These are phyloP conservation scores for Netelia inedita DNA, from an alignment of 2,888 invertebrate genomes.

Conservation along the genomic window DNA sequence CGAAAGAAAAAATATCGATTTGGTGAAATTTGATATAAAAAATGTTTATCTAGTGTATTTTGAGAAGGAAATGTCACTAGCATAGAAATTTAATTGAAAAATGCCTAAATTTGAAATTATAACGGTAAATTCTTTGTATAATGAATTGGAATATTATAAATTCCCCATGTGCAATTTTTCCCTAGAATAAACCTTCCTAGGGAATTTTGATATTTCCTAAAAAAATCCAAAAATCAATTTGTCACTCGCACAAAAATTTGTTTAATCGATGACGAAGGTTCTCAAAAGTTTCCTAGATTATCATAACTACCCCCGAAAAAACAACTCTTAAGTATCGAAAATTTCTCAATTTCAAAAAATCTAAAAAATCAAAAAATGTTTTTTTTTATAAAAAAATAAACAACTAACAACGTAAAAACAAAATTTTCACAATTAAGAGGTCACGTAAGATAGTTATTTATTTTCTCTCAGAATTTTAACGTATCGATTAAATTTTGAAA, in stretches of 20 bases:
- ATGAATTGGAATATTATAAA: neutral
- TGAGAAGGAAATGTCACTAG: too few relatives aligned
- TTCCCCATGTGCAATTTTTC: neutral
- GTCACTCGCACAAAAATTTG: neutral
- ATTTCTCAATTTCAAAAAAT: too few relatives aligned
- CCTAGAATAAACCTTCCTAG: neutral
- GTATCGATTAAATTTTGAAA: conserved; percentile 52
- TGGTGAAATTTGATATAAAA: too few relatives aligned
- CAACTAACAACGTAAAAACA: neutral
- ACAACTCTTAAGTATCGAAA: too few relatives aligned
- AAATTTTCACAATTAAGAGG: neutral
- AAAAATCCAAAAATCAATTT: neutral
- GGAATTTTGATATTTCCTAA: neutral
- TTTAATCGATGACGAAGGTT: too few relatives aligned
- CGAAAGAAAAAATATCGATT: too few relatives aligned
- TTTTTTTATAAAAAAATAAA: neutral
- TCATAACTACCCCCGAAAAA: too few relatives aligned
- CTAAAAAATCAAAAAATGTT: neutral
- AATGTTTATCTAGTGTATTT: too few relatives aligned
- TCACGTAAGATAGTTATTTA: conserved; percentile 37
- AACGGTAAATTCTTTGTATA: neutral
- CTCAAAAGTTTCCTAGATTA: too few relatives aligned
- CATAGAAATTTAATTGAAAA: neutral
- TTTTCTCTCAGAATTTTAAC: conserved; percentile 58
- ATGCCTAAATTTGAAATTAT: neutral